Conservation (phyloP, 1,140 invertebrate genomes). For the Drosophila littoralis region DNA sequence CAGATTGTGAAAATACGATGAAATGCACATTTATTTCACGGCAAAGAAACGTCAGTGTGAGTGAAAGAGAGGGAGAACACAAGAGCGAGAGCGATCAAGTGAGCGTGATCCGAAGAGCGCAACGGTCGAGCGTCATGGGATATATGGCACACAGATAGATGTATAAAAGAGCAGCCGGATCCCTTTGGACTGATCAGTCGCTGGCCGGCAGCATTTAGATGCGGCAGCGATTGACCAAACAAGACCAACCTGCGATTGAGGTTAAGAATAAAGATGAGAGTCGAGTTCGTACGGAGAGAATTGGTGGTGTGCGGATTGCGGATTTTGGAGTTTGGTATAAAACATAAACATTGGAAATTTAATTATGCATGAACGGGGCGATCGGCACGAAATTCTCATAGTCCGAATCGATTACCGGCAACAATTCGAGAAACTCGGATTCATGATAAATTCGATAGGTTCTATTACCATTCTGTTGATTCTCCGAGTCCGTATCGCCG, state of each 20-base stretch:
- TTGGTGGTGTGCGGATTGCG: neutral
- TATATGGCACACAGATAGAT: neutral
- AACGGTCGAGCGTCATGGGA: neutral
- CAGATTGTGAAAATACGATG: conserved; percentile 44
- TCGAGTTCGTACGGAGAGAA: neutral
- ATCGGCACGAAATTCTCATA: conserved; percentile 30
- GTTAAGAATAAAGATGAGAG: neutral
- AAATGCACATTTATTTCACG: conserved; percentile 64
- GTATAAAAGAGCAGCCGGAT: conserved; percentile 40
- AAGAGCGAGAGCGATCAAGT: neutral
- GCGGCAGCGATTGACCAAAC: conserved; percentile 40
- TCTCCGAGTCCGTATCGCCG: conserved; percentile 32
- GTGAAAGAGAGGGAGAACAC: neutral
- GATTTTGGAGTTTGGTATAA: neutral
- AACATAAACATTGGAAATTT: neutral
- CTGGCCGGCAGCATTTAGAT: conserved; percentile 24
- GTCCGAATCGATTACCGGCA: conserved; percentile 28
- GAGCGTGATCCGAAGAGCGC: neutral
- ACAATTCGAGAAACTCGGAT: neutral
- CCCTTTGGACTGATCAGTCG: conserved; percentile 7
- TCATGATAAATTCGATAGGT: neutral
- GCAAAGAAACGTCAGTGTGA: conserved; percentile 1
- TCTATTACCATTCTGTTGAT: conserved; percentile 37
- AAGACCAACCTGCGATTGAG: conserved; percentile 22
- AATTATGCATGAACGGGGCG: neutral